Base-by-base conservation (phyloP, 2,797 vertebrate species). In the Urosaurus nigricauda region DNA sequence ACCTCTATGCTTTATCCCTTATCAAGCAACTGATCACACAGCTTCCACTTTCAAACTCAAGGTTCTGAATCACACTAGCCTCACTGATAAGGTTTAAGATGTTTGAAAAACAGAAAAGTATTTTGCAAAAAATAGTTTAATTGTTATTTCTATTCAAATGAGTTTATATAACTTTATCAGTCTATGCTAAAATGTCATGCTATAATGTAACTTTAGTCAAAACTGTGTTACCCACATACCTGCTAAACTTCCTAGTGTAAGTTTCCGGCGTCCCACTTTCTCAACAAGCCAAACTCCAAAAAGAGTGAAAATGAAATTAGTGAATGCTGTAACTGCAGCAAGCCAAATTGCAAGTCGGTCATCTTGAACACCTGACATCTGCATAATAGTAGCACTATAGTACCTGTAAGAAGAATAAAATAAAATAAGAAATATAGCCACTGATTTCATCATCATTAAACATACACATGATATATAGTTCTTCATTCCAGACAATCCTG, bases 201-300 rank as follows among this genome's bases (percentile, higher is more conserved):
- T 74, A 53, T 60, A 53, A 81, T 14, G 65, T 92, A 4, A 37
- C 85, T 86, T 71, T 43, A 47, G 90, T 75, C 0, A 79, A 83
- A 47, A 83, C 40, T 37, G 29, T 56, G 1, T 73, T 6, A n/a
- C 12, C 88, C 56, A 94, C 95, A 91, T 94, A 99, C 99, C 99
- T 84, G 97, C 89, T 93, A 98, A 97, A 89, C 99, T 99, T 75
- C 98, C 98, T 65, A 99, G 94, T 0, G 98, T 98, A 47, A 99
- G 98, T 93, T 97, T 99, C 92, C 99, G 97, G 88, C 99, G 98
- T 2, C 99, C 99, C 92, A 98, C 98, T 92, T 97, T 96, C 95
- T 99, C 99, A 90, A 99, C 99, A 1, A 99, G 97, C 98, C 99
- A 99, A 93, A 99, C 98, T 29, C 99, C 99, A 93, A 99, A 95